Conservation (phyloP, 2,888 invertebrate genomes). For the Anoplius nigerrimus region DNA sequence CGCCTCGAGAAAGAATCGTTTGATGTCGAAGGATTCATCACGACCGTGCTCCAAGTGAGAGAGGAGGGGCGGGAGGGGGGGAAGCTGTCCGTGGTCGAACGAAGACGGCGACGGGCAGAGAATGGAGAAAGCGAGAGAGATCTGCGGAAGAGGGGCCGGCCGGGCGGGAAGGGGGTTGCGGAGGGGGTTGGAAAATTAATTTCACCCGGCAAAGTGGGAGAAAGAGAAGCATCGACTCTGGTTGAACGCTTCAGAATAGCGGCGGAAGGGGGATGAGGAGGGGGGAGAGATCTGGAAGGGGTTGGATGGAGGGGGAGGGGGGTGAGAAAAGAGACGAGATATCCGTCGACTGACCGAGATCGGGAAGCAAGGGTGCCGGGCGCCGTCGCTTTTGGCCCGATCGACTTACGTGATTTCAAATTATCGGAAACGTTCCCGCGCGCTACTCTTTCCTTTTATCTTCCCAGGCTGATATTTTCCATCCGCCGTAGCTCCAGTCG, state of each 20-base stretch:
- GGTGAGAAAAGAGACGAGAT: slow-evolving; percentile 24
- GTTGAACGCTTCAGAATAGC: slow-evolving; percentile 46
- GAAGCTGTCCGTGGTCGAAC: background rate
- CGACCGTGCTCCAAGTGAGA: slow-evolving; percentile 41
- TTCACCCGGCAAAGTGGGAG: slow-evolving; percentile 35
- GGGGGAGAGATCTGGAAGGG: background rate
- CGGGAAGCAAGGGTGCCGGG: slow-evolving; percentile 19
- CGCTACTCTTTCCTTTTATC: too few species aligned
- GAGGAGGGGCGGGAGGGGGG: slow-evolving; percentile 10
- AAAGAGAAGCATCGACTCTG: slow-evolving; percentile 40
- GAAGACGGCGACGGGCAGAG: slow-evolving; percentile 10
- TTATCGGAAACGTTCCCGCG: too few species aligned
- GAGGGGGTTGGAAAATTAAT: slow-evolving; percentile 54
- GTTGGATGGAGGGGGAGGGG: background rate
- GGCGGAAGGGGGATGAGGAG: slow-evolving; percentile 16
- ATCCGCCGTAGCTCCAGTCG: too few species aligned
- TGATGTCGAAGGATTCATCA: slow-evolving; percentile 57
- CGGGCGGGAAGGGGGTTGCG: slow-evolving; percentile 18
- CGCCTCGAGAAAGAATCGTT: slow-evolving; percentile 58
- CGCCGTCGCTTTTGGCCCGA: too few species aligned
- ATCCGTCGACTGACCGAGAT: slow-evolving; percentile 43
- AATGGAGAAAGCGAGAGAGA: slow-evolving; percentile 24
- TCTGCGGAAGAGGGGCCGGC: too few species aligned
- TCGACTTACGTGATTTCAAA: too few species aligned
- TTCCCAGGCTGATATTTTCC: too few species aligned